phyloP scores from a whole-genome alignment of 2,113 vertebrate genomes.

The Cephalopholis sonnerati region DNA sequence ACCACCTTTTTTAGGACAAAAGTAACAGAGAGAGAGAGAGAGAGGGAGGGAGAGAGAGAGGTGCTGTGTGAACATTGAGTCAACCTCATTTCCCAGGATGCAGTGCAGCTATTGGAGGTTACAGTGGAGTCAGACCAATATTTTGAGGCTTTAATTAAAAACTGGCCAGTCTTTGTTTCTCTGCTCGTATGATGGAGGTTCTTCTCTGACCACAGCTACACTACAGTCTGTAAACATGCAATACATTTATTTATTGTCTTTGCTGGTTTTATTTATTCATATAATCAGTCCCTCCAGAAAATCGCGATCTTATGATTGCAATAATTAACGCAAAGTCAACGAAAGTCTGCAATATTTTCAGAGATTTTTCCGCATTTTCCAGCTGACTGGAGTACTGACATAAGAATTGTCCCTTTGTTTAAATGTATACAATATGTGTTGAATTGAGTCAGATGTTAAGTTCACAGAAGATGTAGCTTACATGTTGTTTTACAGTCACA shows the following conservation, averaged over 20 bases:
- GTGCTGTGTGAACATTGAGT: neutral
- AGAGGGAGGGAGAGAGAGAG: neutral
- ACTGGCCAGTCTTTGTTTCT: neutral
- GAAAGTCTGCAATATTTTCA: too few species aligned
- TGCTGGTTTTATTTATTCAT: neutral
- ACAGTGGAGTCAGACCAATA: neutral
- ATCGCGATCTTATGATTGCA: too few species aligned
- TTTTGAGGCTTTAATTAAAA: conserved; percentile 24
- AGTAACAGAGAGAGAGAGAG: neutral
- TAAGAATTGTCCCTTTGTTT: too few species aligned
- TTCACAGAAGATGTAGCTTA: too few species aligned
- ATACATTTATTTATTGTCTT: neutral
- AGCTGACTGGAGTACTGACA: too few species aligned
- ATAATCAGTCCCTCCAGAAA: too few species aligned
- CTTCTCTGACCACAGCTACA: neutral
- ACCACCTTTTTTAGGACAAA: conserved; percentile 85
- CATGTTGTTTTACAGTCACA: too few species aligned
- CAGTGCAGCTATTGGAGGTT: conserved; percentile 3
- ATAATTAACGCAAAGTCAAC: too few species aligned
- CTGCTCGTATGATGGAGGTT: conserved; percentile 1
- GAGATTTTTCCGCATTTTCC: too few species aligned
- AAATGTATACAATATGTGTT: too few species aligned
- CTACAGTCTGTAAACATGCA: neutral
- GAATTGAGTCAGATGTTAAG: too few species aligned
- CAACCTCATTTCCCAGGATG: neutral